Percentiles rank a stretch among this genome's conserved stretches.
These are phyloP conservation scores for Pheosia gnoma DNA, from an alignment of 2,888 invertebrate species.

Conservation along the genomic window DNA sequence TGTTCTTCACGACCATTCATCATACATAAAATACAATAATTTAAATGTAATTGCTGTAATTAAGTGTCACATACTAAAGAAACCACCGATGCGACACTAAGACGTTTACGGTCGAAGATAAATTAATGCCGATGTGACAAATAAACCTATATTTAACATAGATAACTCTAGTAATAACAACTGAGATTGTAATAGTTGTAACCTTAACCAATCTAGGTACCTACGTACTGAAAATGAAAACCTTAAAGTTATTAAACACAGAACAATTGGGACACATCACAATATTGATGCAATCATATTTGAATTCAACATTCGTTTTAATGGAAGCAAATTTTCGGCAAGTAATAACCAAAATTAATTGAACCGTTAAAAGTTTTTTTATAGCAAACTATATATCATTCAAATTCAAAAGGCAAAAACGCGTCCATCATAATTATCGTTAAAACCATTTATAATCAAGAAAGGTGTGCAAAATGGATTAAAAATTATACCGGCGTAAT, in stretches of 20 bases:
- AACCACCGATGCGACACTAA: conserved; percentile 57
- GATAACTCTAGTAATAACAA: too few relatives aligned
- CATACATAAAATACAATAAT: conserved; percentile 19
- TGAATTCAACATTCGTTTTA: not conserved
- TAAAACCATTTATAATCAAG: conserved; percentile 21
- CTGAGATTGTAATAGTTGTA: too few relatives aligned
- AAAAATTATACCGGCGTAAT: conserved; percentile 49
- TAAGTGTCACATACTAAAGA: conserved; percentile 18
- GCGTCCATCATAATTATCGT: conserved; percentile 8
- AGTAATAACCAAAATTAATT: not conserved
- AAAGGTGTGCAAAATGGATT: conserved; percentile 50
- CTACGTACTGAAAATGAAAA: too few relatives aligned
- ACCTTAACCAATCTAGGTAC: too few relatives aligned
- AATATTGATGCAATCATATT: too few relatives aligned
- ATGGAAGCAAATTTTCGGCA: not conserved
- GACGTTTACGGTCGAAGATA: conserved; percentile 70
- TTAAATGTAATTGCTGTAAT: not conserved
- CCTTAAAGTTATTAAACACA: too few relatives aligned
- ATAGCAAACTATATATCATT: not conserved
- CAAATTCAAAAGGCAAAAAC: not conserved
- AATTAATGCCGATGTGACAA: conserved; percentile 65
- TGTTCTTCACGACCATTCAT: not conserved
- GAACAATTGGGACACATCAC: too few relatives aligned
- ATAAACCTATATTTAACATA: conserved; percentile 54
- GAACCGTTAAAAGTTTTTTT: not conserved